Base-by-base conservation (phyloP, 2,797 vertebrate genomes). In the Pangasius larnaudii region DNA sequence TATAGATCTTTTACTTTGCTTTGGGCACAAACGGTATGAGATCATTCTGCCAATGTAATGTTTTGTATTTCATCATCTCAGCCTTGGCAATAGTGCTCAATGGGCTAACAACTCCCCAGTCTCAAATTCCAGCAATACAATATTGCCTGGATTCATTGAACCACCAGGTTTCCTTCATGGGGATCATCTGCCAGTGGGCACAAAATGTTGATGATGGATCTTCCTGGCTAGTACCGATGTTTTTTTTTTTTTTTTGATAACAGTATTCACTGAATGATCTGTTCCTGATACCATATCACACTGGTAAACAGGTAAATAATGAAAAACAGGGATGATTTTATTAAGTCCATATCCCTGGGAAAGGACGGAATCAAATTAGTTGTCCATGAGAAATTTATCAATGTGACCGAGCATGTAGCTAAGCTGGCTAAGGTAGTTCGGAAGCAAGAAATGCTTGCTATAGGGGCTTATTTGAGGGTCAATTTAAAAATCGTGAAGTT, bases 1-100 rank as follows among this genome's bases (percentile, higher is more conserved):
- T 79, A 86, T 22, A 86, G 75, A 56, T 67, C 77, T 81, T 87
- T 82, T 63, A 82, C 79, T 82, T 82, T 63, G 65, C 86, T 83
- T 83, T 56, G 27, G 79, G 86, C 86, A 61, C 67, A 71, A 87
- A 74, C 53, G 42, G 51, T 82, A 63, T 82, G 79, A 83, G 56
- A 82, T 87, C 67, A 61, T 83, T 87, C 51, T 72, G 65, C 51
- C 58, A 56, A 71, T 72, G 65, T 87, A 80, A 69, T 42, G 36
- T 30, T 72, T 87, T 71, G 63, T 87, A 42, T 83, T 83, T 71
- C 18, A 87, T 82, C 86, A 82, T 83, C 67, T 85, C 83, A 71
- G 83, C n/a, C 75, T 72, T 53, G 14, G 46, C 67, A n/a, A 42
- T 71, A 74, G 86, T 49, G 65, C 78, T 72, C 86, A 83, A 61